Base-by-base conservation (phyloP, 2,797 vertebrate species). In the Glossophaga mutica region DNA sequence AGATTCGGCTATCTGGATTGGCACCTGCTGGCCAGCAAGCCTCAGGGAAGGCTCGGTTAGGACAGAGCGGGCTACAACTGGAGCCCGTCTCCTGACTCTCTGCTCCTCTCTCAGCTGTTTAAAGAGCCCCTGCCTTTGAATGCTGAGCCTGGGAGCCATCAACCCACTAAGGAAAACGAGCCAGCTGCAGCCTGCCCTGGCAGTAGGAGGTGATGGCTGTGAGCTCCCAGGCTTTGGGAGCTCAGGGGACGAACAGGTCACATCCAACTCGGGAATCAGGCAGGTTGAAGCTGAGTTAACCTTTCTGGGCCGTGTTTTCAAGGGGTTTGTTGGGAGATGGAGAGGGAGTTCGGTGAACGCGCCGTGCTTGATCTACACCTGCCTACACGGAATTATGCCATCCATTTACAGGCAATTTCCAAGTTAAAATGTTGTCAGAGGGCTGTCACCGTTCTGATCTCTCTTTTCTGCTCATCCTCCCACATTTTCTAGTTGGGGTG, bases 371-470 rank as follows among this genome's bases (percentile, higher is more conserved):
- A 94, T 62, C 90, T 96, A 9, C 82, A 87, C 67, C 96, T 92
- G 92, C 97, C 97, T 70, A 97, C 96, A 34, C 79, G 48, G 95
- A 94, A 97, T 96, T 89, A 97, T 79, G 73, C 92, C 95, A 91
- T 52, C 91, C 92, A 29, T 82, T 86, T 79, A 73, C 90, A 97
- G 94, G 95, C 95, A 98, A 98, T 98, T 98, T 98, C 97, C 96
- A 94, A 97, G 96, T 98, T 98, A 97, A 97, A 94, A 96, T 98
- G 97, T 98, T 98, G 97, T 97, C 96, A 98, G 88, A 83, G 77
- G 90, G 67, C 70, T 98, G 97, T 98, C 97, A 97, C 21, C 22
- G 88, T 89, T 97, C 94, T 97, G 96, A 97, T 95, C 88, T 91
- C 79, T 93, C 97, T 94, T 97, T 95, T 96, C 95, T 98, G 94